Evolutionary conservation across 1,140 invertebrate species (phyloP), one percentile per base, ranked within the genome.

Genomic region (Theocolax elegans): DNA sequence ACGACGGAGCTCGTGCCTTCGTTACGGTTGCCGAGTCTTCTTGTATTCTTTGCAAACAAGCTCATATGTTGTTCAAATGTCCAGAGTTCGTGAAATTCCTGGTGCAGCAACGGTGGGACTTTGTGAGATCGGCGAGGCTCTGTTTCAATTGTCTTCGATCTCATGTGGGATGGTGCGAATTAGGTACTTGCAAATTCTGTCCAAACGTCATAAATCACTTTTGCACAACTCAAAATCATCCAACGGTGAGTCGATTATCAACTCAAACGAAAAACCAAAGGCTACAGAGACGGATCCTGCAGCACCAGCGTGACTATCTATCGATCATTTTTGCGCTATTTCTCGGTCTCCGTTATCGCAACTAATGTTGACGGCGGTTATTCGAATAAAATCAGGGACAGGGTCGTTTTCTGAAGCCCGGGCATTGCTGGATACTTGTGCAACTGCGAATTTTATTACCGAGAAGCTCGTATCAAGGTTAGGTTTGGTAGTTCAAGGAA

Each of bases 341-440:
- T 35, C 31, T 4, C 31, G 31, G 10, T 35, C 31, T 6, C 4
- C 4, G 4, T 4, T 6, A 6, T 19, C 46, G 65, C 53, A 73
- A 56, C 21, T 74, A 35, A 71, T 74, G 69, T 13, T 71, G 49
- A 74, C 64, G 35, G 69, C 65, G 31, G 13, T 42, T 23, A 48
- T 74, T 44, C 64, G 72, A 23, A 35, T 65, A 17, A 62, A 56
- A 58, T 25, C 49, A 49, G 23, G 46, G 31, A 27, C 46, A 6
- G 48, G 48, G 65, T 69, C n/a, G n/a, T n/a, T n/a, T n/a, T n/a
- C n/a, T n/a, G n/a, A n/a, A n/a, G n/a, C n/a, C n/a, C n/a, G n/a
- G n/a, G n/a, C n/a, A n/a, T n/a, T n/a, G n/a, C n/a, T n/a, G n/a
- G n/a, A n/a, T n/a, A n/a, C n/a, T n/a, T n/a, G n/a, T n/a, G n/a